Base-by-base conservation (phyloP, 1,140 invertebrate species). In the Rhyacophila brunnea region DNA sequence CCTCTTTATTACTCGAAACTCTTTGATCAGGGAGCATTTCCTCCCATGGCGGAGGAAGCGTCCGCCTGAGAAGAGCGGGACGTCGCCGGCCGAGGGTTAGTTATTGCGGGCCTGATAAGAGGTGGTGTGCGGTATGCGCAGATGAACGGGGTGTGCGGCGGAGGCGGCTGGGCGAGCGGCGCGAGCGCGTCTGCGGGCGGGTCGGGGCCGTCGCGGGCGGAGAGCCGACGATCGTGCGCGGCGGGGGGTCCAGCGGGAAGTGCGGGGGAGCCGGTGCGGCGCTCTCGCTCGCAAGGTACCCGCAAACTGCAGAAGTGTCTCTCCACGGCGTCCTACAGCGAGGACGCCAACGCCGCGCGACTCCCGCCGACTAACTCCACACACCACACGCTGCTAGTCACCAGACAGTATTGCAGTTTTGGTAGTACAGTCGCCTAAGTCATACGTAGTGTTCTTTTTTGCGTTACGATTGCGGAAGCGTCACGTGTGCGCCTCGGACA, bases 341-440 rank as follows among this genome's bases (percentile, higher is more conserved):
- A 86, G 72, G 83, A 85, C 77, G 74, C 74, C 70, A 72, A 75
- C 77, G 73, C 71, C 75, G 68, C 73, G 77, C 77, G 75, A 74
- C 77, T 74, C 76, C 75, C 79, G 81, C 71, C 73, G 51, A 60
- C 73, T 73, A 56, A 57, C 63, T 79, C 71, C 71, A 72, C 80
- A 78, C 81, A 77, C 71, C 80, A 83, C 74, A 85, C 82, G 78
- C 81, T 87, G 76, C 84, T 86, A 72, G 82, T 84, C 80, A 87
- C 88, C 80, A 86, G 90, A 82, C 90, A 91, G 84, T 92, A 91
- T 90, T 90, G 87, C 87, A 91, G 89, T 88, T 91, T 91, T 88
- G 90, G 89, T 91, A 92, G 88, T 90, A 91, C 87, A 83, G 80
- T 82, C 81, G 82, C 80, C 81, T 76, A 50, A 57, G 35, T 40